Evolutionary conservation across 1,140 invertebrate species (phyloP).

Genomic region (Drosophila dunni): DNA sequence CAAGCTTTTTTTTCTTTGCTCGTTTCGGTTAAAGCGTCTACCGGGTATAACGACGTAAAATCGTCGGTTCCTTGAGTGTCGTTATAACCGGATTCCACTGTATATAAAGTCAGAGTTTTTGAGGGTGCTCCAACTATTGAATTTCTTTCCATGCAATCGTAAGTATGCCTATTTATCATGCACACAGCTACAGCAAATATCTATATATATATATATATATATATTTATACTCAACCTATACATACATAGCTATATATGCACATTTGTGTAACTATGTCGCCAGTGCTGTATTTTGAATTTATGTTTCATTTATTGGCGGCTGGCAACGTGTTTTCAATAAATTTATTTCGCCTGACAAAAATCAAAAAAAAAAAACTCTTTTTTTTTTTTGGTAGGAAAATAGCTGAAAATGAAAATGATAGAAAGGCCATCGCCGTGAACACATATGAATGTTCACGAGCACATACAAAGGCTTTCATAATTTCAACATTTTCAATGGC

Average conservation of each 20-base stretch:
- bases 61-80: too few species aligned
- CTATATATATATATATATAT: neutral
- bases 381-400: neutral
- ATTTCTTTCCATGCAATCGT: too few species aligned
- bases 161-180: slow-evolving; percentile 2
- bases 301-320: slow-evolving; percentile 75
- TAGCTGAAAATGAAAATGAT: slow-evolving; percentile 22
- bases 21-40: too few species aligned
- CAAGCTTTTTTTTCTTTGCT: too few species aligned
- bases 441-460: neutral
- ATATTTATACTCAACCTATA: too few species aligned
- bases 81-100: too few species aligned
- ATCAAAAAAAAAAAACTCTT: slow-evolving; percentile 17
- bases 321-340: slow-evolving; percentile 72
- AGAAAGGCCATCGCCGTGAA: slow-evolving; percentile 38
- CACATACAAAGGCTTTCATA: slow-evolving; percentile 50
- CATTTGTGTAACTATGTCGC: slow-evolving; percentile 2
- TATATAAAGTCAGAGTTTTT: too few species aligned
- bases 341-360: slow-evolving; percentile 45
- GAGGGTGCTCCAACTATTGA: too few species aligned
- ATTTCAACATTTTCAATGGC: slow-evolving; percentile 63
- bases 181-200: neutral
- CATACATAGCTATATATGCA: neutral
- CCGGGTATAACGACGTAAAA: too few species aligned
- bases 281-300: slow-evolving; percentile 57